phyloP scores from a whole-genome alignment of 2,888 invertebrate species.

The Meteorus colon region DNA sequence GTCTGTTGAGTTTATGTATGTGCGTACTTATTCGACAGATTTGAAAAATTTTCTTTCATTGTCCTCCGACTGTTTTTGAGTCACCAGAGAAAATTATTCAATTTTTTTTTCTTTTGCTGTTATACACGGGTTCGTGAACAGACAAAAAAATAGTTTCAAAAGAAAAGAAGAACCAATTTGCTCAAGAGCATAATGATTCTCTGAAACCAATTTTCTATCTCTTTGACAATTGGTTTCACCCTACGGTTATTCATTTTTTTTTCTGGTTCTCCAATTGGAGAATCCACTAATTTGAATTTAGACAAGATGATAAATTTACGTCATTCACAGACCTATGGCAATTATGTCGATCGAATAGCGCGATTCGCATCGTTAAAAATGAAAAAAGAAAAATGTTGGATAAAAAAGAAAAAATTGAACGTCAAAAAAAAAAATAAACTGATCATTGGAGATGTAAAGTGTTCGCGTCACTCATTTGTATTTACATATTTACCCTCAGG shows the following conservation, averaged over 20 bases:
- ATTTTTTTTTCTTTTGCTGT: background rate
- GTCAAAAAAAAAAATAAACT: slow-evolving; percentile 3
- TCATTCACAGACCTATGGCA: background rate
- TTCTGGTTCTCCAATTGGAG: slow-evolving; percentile 21
- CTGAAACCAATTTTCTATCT: background rate
- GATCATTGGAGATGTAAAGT: slow-evolving; percentile 33
- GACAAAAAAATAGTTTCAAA: background rate
- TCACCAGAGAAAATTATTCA: background rate
- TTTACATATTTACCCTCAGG: slow-evolving; percentile 32
- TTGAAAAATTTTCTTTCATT: background rate
- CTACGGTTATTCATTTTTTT: slow-evolving; percentile 1
- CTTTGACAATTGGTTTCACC: background rate
- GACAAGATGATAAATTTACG: background rate
- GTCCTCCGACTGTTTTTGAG: slow-evolving; percentile 2
- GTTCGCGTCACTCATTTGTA: slow-evolving; percentile 24
- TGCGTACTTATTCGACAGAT: background rate
- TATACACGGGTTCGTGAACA: background rate
- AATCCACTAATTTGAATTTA: slow-evolving; percentile 8
- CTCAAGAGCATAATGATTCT: background rate
- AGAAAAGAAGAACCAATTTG: background rate
- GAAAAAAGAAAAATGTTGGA: background rate
- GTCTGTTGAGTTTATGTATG: background rate
- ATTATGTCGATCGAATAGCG: slow-evolving; percentile 1
- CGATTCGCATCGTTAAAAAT: slow-evolving; percentile 4
- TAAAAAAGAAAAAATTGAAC: slow-evolving; percentile 12